Conservation (phyloP, 2,888 invertebrate genomes). For the Drosophila atripex region DNA sequence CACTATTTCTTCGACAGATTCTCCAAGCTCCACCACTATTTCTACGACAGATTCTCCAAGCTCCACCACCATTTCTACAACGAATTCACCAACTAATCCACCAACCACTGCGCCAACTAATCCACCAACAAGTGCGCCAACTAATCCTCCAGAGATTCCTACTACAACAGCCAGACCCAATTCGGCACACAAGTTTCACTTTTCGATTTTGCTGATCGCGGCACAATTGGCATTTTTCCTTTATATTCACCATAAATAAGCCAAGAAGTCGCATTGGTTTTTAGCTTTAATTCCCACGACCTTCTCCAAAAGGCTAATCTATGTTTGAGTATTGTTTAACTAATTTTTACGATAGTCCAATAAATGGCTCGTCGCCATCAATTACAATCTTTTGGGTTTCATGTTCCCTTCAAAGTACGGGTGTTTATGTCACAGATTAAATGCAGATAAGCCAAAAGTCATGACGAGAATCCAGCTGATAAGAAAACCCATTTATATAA, state of each 20-base stretch:
- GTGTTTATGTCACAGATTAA: slow-evolving; percentile 24
- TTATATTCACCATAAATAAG: slow-evolving; percentile 25
- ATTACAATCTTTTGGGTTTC: slow-evolving; percentile 14
- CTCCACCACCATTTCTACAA: not conserved
- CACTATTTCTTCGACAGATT: too few species aligned
- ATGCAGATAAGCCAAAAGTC: slow-evolving; percentile 3
- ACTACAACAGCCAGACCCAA: slow-evolving; percentile 27
- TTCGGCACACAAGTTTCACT: slow-evolving; percentile 14
- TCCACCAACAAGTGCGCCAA: slow-evolving; percentile 12
- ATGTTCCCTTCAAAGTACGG: slow-evolving; percentile 1
- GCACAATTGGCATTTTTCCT: slow-evolving; percentile 26
- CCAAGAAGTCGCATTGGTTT: slow-evolving; percentile 6
- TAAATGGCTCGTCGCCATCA: slow-evolving; percentile 20
- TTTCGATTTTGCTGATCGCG: slow-evolving; percentile 23
- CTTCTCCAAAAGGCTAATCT: slow-evolving; percentile 25
- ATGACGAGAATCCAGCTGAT: slow-evolving; percentile 15
- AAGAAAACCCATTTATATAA: slow-evolving; percentile 12
- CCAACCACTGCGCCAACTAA: slow-evolving; percentile 20
- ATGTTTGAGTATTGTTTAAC: slow-evolving; percentile 13
- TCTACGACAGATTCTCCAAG: slow-evolving; percentile 5
- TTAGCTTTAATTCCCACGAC: slow-evolving; percentile 28
- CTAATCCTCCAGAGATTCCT: slow-evolving; percentile 5
- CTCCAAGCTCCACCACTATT: slow-evolving; percentile 10
- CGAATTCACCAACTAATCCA: slow-evolving; percentile 7
- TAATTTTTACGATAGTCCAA: slow-evolving; percentile 36